Evolutionary conservation across 1,140 invertebrate species (phyloP), one percentile per base, ranked within the genome.

Genomic region (Drosophila punjabiensis): DNA sequence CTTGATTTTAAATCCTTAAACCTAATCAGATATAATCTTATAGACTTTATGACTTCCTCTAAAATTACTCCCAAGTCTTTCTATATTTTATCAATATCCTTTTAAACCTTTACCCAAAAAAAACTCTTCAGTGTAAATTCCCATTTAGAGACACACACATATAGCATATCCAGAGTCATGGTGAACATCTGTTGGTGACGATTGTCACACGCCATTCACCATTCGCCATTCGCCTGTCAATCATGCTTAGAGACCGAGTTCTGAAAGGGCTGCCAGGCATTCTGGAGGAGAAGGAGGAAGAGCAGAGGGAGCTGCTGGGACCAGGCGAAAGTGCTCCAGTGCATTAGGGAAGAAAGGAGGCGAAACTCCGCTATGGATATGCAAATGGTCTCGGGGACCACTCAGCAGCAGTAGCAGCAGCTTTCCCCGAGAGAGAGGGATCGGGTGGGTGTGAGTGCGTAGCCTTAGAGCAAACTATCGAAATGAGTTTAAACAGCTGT

Each of bases 331-430:
- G 61, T 55, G 41, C 32, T 24, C 28, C 53, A 64, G 60, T 76
- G 59, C 73, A 55, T 65, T 41, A 50, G 50, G 52, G 28, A 48
- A 32, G 52, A 20, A 48, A 32, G 41, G 35, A 16, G 41, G 7
- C 28, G 43, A 3, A 37, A 56, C 53, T 39, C 20, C 53, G 47
- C 28, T 16, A n/a, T 47, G 43, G 66, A 62, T 90, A 82, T 89
- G 85, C 79, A 85, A 89, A 89, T 90, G 66, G 56, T 69, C 63
- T 60, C 70, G 47, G 70, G 76, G 65, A 83, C 55, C 75, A 66
- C 76, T 60, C 79, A 81, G 45, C 41, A 62, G 71, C 8, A 55
- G 30, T n/a, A 32, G 28, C 30, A 35, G 52, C 35, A 64, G 65
- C 33, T 64, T 39, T 6, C 66, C 66, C 5, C 13, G 1, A 8